Conservation (phyloP, 2,888 invertebrate species). For the Drosophila melanocephala region DNA sequence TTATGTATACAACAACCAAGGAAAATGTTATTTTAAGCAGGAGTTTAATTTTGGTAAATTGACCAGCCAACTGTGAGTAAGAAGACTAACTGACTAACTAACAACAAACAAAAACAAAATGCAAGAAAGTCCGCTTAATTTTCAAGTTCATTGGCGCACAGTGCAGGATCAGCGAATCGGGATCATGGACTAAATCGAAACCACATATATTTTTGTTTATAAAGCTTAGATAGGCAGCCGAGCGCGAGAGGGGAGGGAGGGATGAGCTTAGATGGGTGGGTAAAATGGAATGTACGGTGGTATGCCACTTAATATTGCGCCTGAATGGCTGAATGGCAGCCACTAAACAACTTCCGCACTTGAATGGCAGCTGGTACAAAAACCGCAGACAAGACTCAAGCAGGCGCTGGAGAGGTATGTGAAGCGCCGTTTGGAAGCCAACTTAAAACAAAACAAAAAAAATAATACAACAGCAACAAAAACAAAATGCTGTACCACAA, state of each 20-base stretch:
- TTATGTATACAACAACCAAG: background rate
- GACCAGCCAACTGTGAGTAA: constrained; percentile 9
- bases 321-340: constrained; percentile 59
- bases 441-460: constrained; percentile 54
- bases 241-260: background rate
- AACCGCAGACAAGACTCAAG: constrained; percentile 51
- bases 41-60: constrained; percentile 25
- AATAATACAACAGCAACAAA: background rate
- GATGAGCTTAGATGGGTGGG: background rate
- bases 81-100: background rate
- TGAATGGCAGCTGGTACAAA: constrained; percentile 57
- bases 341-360: constrained; percentile 71
- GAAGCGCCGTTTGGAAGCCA: constrained; percentile 59
- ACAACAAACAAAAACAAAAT: constrained; percentile 15
- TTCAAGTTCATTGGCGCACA: constrained; percentile 63
- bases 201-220: background rate
- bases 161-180: constrained; percentile 34
- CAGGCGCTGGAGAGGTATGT: constrained; percentile 26
- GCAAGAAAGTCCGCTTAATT: constrained; percentile 37
- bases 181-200: constrained; percentile 34
- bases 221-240: background rate
- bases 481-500: constrained; percentile 36
- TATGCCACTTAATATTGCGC: constrained; percentile 61
- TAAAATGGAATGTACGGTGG: constrained; percentile 18
- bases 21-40: background rate